These are phyloP conservation scores for Sminthurinus signatus DNA, from an alignment of 1,140 invertebrate species.

Conservation along the genomic window DNA sequence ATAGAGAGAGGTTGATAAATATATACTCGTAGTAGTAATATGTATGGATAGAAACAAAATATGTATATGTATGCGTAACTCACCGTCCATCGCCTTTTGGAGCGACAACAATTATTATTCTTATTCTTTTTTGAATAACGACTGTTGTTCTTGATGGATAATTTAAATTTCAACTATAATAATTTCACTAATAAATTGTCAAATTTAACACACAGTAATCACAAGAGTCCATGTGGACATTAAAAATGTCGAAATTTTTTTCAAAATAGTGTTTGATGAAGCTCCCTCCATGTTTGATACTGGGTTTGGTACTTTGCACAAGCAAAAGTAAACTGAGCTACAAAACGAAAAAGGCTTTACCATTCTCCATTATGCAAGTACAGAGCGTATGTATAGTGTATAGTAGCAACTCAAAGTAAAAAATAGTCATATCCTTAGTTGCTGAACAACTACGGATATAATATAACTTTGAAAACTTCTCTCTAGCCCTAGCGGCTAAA, in stretches of 20 bases:
- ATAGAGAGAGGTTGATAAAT: background rate
- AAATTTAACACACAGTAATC: background rate
- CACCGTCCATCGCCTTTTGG: conserved; percentile 2
- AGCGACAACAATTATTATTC: background rate
- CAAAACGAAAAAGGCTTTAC: too few relatives aligned
- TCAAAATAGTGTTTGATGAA: background rate
- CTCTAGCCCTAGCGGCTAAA: too few relatives aligned
- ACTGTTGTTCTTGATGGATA: too few relatives aligned
- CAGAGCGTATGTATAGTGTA: too few relatives aligned
- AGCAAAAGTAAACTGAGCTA: too few relatives aligned
- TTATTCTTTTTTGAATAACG: background rate
- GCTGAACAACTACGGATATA: too few relatives aligned
- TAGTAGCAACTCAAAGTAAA: too few relatives aligned
- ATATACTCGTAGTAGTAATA: background rate
- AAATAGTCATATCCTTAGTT: too few relatives aligned
- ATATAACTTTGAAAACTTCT: too few relatives aligned
- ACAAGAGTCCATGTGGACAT: background rate
- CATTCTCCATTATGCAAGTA: too few relatives aligned
- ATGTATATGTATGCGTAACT: background rate
- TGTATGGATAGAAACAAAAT: background rate
- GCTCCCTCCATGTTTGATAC: conserved; percentile 8
- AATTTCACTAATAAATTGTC: background rate
- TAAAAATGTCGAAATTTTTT: background rate
- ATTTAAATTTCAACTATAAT: background rate
- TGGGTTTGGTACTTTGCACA: conserved; percentile 4